Conservation (phyloP, 2,797 vertebrate species). For the Thaleichthys pacificus region DNA sequence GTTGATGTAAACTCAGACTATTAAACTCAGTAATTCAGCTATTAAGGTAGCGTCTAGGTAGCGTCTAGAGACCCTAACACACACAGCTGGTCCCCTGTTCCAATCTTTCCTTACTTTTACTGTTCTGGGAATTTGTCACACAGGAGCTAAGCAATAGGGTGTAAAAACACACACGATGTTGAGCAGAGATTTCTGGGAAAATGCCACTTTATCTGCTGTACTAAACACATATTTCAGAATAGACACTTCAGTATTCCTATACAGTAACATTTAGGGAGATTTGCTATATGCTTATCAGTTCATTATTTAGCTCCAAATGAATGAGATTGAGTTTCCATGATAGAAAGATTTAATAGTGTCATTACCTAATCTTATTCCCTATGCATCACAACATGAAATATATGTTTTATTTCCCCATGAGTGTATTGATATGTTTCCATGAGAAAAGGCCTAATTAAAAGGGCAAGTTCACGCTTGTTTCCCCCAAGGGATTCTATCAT, state of each 20-base stretch:
- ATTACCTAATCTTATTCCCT: conserved; percentile 33
- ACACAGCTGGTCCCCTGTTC: conserved; percentile 50
- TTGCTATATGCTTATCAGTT: too few species aligned
- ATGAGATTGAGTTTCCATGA: not conserved
- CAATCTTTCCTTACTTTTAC: conserved; percentile 23
- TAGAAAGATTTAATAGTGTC: conserved; percentile 6
- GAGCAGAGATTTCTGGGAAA: conserved; percentile 38
- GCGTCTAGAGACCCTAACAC: conserved; percentile 52
- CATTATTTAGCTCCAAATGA: too few species aligned
- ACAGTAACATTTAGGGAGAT: too few species aligned
- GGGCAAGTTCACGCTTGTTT: conserved; percentile 66
- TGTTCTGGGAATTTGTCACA: conserved; percentile 56
- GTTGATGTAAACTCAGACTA: conserved; percentile 50
- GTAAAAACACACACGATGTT: conserved; percentile 29
- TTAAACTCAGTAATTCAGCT: conserved; percentile 11
- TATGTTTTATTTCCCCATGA: conserved; percentile 50
- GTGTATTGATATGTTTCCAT: conserved; percentile 57
- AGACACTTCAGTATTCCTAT: too few species aligned
- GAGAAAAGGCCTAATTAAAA: conserved; percentile 67
- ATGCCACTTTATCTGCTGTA: not conserved
- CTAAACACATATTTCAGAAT: too few species aligned
- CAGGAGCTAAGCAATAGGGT: conserved; percentile 61
- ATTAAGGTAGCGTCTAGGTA: conserved; percentile 44
- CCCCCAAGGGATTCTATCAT: conserved; percentile 45
- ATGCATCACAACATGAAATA: conserved; percentile 14